Evolutionary conservation across 2,888 invertebrate species (phyloP), one percentile per base, ranked within the genome.

Genomic region (Hipparchia sbordonii): DNA sequence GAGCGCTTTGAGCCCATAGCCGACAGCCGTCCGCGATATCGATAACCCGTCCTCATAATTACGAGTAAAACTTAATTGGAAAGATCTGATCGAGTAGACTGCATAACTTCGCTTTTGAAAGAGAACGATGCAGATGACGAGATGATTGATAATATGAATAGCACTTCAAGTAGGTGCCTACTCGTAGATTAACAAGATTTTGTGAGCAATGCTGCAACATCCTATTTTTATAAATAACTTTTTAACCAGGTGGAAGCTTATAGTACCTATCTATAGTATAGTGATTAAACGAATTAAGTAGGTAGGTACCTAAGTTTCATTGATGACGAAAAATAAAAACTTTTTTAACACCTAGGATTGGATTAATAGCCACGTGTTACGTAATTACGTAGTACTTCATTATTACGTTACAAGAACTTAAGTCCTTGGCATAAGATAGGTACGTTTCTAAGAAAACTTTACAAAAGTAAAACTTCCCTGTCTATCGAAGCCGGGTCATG

Each of bases 1-100:
- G 84, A 88, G 87, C 87, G 87, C 89, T 89, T 88, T 90, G 89
- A 91, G 90, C 90, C 82, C 87, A 79, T 81, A 84, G 82, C 84
- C 83, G 85, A 85, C 82, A 85, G 79, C 80, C 84, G 83, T 82
- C 85, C 82, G 85, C 87, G 84, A 85, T 84, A 87, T 83, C 81
- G 82, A 87, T 84, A 86, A 79, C 82, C 82, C 85, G 87, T 88
- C 86, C 87, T 88, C 84, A 82, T 87, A 23, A 23, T 23, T 23
- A 77, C 5, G 5, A 78, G 77, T 77, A 78, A 78, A 60, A 51
- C 71, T 74, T 77, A 70, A 74, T 77, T 63, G 62, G 60, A 66
- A 54, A 68, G 54, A 65, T 66, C 61, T 65, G 69, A 67, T 54
- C 23, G 59, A 59, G 51, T 62, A 23, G 13, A 33, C 33, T 48